A percentile compares a stretch with the other conserved stretches of the same genome.
Evolutionary conservation across 1,140 invertebrate genomes (phyloP).

Genomic region (Condylostylus longicornis): DNA sequence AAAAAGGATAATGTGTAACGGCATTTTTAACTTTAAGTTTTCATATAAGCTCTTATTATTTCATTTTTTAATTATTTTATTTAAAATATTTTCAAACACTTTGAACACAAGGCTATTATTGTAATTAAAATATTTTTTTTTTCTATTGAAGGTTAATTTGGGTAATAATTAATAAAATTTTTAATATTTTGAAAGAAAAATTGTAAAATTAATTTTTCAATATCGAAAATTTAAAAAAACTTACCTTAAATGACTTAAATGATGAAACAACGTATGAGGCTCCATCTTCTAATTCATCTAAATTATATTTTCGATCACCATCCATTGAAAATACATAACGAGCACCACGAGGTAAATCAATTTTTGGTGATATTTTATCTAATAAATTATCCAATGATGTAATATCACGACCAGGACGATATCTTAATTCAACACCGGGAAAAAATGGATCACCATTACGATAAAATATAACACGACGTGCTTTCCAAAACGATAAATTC

Average conservation of each 20-base stretch:
- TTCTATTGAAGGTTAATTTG: too few relatives aligned
- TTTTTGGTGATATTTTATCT: constrained; percentile 64
- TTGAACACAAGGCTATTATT: too few relatives aligned
- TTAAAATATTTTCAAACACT: too few relatives aligned
- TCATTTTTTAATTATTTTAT: too few relatives aligned
- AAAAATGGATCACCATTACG: constrained; percentile 87
- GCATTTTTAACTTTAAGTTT: too few relatives aligned
- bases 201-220: too few relatives aligned
- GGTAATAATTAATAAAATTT: too few relatives aligned
- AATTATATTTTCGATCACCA: constrained; percentile 61
- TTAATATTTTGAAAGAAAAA: too few relatives aligned
- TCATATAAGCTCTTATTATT: too few relatives aligned
- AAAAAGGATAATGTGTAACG: too few relatives aligned
- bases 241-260: constrained; percentile 82
- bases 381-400: constrained; percentile 71
- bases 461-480: constrained; percentile 74
- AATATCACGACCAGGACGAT: constrained; percentile 75
- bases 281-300: constrained; percentile 78
- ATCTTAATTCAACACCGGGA: constrained; percentile 74
- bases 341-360: constrained; percentile 70
- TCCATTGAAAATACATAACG: constrained; percentile 83
- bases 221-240: constrained; percentile 11
- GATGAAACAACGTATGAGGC: constrained; percentile 83
- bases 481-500: constrained; percentile 73
- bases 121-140: too few relatives aligned